A percentile compares a stretch with the other conserved stretches of the same genome.
phyloP scores from a whole-genome alignment of 64 coral and sea anemone genomes.

The Platygyra sinensis region DNA sequence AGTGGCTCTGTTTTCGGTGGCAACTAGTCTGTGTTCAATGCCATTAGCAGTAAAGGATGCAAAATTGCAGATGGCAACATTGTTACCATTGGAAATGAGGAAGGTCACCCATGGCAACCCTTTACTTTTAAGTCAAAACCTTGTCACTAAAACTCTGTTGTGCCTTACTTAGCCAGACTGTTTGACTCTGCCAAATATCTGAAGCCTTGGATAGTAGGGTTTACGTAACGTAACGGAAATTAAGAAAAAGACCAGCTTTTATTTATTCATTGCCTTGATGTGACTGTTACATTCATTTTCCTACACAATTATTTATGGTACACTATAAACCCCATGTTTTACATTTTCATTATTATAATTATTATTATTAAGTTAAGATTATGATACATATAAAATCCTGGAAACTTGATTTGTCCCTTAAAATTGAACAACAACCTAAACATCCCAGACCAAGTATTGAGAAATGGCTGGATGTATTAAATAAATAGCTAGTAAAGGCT shows the following conservation, averaged over 20 bases:
- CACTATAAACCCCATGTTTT: neutral
- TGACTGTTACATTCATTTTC: neutral
- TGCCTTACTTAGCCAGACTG: no score
- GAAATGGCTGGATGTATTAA: neutral
- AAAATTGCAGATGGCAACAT: no score
- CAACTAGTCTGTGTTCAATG: no score
- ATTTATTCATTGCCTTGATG: neutral
- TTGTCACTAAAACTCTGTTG: no score
- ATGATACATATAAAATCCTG: constrained; percentile 10
- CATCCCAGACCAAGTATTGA: neutral
- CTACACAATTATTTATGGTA: neutral
- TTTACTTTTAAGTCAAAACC: no score
- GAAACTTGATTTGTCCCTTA: neutral
- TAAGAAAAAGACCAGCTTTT: constrained; percentile 43
- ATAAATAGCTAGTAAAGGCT: neutral
- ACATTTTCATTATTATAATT: neutral
- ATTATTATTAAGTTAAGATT: neutral
- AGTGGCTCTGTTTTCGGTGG: no score
- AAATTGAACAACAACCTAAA: neutral
- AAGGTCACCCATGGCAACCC: no score
- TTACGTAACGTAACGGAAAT: neutral
- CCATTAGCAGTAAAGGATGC: no score
- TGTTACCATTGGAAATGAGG: no score
- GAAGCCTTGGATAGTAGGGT: neutral
- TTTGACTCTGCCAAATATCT: no score